phyloP scores from a whole-genome alignment of 2,113 vertebrate species.

The Etheostoma spectabile region DNA sequence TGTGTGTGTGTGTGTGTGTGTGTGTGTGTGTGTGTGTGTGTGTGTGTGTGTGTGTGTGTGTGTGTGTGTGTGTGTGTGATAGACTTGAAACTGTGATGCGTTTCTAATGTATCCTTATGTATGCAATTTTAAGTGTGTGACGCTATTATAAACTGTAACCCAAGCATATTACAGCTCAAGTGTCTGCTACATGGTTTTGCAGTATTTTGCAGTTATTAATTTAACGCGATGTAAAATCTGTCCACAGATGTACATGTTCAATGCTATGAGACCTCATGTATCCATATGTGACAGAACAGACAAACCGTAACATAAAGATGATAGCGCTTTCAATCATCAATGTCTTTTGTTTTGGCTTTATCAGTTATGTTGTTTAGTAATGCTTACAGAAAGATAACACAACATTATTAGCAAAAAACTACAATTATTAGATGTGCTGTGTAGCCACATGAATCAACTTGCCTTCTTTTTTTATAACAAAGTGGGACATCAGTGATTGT shows the following conservation, averaged over 20 bases:
- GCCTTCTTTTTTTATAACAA: neutral
- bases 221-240: too few species aligned
- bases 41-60: slow-evolving; percentile 30
- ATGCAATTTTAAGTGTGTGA: slow-evolving; percentile 8
- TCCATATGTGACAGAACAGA: slow-evolving; percentile 17
- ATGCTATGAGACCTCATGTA: neutral
- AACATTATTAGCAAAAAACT: neutral
- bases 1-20: slow-evolving; percentile 61
- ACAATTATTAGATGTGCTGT: neutral
- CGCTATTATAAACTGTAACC: slow-evolving; percentile 42
- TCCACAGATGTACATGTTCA: slow-evolving; percentile 20
- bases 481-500: neutral
- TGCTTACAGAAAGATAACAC: neutral
- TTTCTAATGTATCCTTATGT: slow-evolving; percentile 40
- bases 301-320: slow-evolving; percentile 8
- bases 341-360: neutral
- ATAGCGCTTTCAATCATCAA: neutral
- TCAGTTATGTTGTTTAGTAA: slow-evolving; percentile 5
- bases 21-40: slow-evolving; percentile 23
- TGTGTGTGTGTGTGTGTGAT: slow-evolving; percentile 30
- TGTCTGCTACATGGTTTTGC: slow-evolving; percentile 26
- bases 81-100: slow-evolving; percentile 44
- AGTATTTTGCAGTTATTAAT: slow-evolving; percentile 13
- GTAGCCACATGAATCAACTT: too few species aligned
- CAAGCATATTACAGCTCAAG: slow-evolving; percentile 41